Percentiles rank a stretch among this genome's conserved stretches.
phyloP scores from a whole-genome alignment of 2,888 invertebrate species.

The Oegoconia quadripuncta region DNA sequence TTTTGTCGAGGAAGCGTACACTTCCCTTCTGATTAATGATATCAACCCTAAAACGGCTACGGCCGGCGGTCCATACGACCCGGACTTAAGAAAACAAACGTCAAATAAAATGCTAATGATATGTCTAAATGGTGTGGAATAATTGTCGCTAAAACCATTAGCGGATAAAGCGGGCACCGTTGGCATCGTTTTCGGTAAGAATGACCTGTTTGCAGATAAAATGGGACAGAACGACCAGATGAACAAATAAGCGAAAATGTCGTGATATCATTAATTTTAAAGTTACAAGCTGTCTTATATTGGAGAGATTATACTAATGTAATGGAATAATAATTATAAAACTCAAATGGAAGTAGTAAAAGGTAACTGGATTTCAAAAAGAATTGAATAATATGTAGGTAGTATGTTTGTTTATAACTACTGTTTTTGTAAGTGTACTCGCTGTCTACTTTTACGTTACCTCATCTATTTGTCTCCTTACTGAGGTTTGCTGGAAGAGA shows the following conservation, averaged over 20 bases:
- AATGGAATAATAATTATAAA: not conserved
- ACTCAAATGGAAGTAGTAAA: too few species aligned
- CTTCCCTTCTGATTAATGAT: slow-evolving; percentile 62
- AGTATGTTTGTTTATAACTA: too few species aligned
- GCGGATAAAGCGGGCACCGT: slow-evolving; percentile 36
- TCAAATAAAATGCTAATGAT: slow-evolving; percentile 65
- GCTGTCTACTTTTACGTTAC: too few species aligned
- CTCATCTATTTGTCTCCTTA: too few species aligned
- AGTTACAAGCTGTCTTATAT: slow-evolving; percentile 40
- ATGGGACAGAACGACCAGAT: slow-evolving; percentile 53
- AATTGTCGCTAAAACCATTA: slow-evolving; percentile 64
- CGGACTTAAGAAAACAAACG: slow-evolving; percentile 61
- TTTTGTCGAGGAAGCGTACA: slow-evolving; percentile 53
- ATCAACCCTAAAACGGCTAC: slow-evolving; percentile 47
- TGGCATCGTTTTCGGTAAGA: slow-evolving; percentile 46
- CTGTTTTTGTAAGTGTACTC: too few species aligned
- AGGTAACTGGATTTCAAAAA: too few species aligned
- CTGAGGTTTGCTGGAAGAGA: too few species aligned
- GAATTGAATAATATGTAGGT: too few species aligned
- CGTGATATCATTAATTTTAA: slow-evolving; percentile 65
- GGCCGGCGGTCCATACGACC: slow-evolving; percentile 37
- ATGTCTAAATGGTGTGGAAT: slow-evolving; percentile 64
- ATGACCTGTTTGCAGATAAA: slow-evolving; percentile 63
- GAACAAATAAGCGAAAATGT: slow-evolving; percentile 54
- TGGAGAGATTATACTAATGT: slow-evolving; percentile 27